A percentile compares a stretch with the other conserved stretches of the same genome.
phyloP scores from a whole-genome alignment of 1,140 invertebrate genomes.

The Plectus sambesii region DNA sequence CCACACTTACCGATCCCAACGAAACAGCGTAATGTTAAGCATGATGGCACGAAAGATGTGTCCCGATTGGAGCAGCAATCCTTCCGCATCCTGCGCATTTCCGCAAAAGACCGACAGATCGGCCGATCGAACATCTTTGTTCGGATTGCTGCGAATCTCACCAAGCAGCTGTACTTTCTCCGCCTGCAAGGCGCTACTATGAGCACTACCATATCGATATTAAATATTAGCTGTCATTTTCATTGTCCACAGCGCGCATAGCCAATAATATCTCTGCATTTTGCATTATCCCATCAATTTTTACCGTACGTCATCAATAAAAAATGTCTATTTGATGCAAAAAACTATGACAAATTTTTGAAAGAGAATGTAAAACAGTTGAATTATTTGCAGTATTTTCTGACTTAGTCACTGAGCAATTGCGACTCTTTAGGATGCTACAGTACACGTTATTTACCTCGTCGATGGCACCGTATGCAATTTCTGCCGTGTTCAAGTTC shows the following conservation, averaged over 20 bases:
- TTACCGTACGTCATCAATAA: neutral
- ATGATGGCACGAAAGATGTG: slow-evolving; percentile 64
- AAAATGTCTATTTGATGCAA: neutral
- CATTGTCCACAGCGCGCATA: no score
- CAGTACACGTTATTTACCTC: slow-evolving; percentile 51
- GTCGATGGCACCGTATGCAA: slow-evolving; percentile 79
- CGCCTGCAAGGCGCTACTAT: slow-evolving; percentile 47
- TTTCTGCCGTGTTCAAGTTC: slow-evolving; percentile 70
- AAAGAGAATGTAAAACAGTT: no score
- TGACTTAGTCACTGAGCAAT: slow-evolving; percentile 1
- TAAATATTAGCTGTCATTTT: slow-evolving; percentile 12
- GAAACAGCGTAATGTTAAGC: slow-evolving; percentile 66
- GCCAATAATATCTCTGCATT: slow-evolving; percentile 5
- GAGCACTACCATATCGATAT: neutral
- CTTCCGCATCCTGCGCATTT: slow-evolving; percentile 66
- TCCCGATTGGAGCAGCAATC: slow-evolving; percentile 65
- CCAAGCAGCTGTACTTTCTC: slow-evolving; percentile 83
- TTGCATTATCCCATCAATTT: neutral
- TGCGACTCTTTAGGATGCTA: neutral
- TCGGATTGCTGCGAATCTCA: slow-evolving; percentile 59
- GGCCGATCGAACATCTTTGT: slow-evolving; percentile 60
- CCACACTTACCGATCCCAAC: slow-evolving; percentile 63
- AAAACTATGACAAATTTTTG: no score
- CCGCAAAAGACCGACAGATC: slow-evolving; percentile 68
- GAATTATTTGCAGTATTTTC: no score